A percentile compares a stretch with the other conserved stretches of the same genome.
Evolutionary conservation across 2,113 vertebrate genomes (phyloP).

Genomic region (Macroglossus sobrinus): DNA sequence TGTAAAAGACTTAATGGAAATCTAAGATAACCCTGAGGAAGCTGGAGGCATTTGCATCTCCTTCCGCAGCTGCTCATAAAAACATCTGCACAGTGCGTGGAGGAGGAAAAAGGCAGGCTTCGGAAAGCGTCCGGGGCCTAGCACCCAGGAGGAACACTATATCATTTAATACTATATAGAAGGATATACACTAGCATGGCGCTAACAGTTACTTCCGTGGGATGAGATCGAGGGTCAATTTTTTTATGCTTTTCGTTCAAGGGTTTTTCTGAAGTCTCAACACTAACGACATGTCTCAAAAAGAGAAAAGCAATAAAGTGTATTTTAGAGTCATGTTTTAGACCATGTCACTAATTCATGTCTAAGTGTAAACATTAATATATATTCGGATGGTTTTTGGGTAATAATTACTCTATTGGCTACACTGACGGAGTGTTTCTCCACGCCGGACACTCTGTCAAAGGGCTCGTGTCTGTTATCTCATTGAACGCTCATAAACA

Average conservation of each 20-base stretch:
- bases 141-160: not conserved
- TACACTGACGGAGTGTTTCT: not conserved
- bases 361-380: not conserved
- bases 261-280: slow-evolving; percentile 20
- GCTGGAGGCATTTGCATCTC: not conserved
- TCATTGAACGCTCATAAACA: slow-evolving; percentile 39
- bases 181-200: not conserved
- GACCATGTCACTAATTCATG: not conserved
- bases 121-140: not conserved
- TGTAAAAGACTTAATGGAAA: slow-evolving; percentile 59
- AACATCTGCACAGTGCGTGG: not conserved
- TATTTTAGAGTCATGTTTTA: not conserved
- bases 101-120: not conserved
- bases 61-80: slow-evolving; percentile 9
- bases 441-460: not conserved
- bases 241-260: not conserved
- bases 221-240: not conserved
- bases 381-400: not conserved
- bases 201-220: not conserved
- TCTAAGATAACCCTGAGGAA: slow-evolving; percentile 32
- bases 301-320: not conserved
- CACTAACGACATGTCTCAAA: not conserved
- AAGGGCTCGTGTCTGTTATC: not conserved
- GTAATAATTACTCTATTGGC: not conserved
- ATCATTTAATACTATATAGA: too few relatives aligned